phyloP scores from a whole-genome alignment of 2,113 vertebrate genomes.

The Turnix velox region DNA sequence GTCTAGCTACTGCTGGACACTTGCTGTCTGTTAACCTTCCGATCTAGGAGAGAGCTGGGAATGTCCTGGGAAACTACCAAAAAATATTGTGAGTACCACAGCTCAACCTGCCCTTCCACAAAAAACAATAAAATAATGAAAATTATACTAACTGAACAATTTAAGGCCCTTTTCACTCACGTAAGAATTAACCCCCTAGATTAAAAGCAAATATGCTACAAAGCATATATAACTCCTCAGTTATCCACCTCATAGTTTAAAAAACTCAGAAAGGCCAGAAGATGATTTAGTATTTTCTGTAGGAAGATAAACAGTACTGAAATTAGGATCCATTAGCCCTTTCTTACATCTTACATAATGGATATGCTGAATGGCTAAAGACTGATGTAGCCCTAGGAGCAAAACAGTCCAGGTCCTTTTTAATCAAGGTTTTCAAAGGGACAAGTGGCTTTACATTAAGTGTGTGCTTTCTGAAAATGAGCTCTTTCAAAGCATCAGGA shows the following conservation, averaged over 20 bases:
- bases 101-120: background rate
- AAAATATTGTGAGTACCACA: background rate
- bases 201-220: background rate
- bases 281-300: background rate
- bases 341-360: background rate
- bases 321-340: conserved; percentile 34
- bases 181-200: background rate
- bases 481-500: background rate
- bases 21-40: background rate
- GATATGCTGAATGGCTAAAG: background rate
- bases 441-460: background rate
- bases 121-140: background rate
- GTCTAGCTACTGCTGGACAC: background rate
- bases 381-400: background rate
- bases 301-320: background rate
- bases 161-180: conserved; percentile 44
- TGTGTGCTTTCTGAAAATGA: background rate
- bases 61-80: background rate
- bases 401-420: background rate
- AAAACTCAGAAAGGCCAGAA: background rate
- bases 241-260: background rate
- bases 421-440: background rate
- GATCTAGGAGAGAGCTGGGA: background rate
- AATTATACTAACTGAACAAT: background rate
- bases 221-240: background rate